These are phyloP conservation scores for Boleophthalmus pectinirostris DNA, from an alignment of 2,113 vertebrate species.

Conservation along the genomic window DNA sequence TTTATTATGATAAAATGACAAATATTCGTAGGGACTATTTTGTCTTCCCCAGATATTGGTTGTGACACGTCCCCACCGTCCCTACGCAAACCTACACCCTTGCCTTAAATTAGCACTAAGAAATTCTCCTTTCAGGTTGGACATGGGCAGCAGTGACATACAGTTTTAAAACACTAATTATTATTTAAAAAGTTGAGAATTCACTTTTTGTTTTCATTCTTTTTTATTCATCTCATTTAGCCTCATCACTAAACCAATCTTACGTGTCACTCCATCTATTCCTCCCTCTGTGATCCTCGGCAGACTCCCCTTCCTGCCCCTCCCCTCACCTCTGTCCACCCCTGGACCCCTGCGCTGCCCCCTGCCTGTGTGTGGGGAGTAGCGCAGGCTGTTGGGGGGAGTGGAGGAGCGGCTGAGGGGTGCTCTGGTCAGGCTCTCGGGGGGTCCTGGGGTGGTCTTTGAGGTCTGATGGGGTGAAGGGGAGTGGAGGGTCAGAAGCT, in stretches of 20 bases:
- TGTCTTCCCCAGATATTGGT: too few species aligned
- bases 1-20: too few species aligned
- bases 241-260: constrained; percentile 46
- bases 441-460: neutral
- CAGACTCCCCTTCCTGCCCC: constrained; percentile 26
- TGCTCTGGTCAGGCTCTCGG: constrained; percentile 29
- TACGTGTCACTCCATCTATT: constrained; percentile 53
- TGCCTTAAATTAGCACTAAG: too few species aligned
- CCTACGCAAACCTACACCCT: too few species aligned
- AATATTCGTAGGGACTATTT: too few species aligned
- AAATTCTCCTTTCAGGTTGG: too few species aligned
- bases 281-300: constrained; percentile 61
- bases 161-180: neutral
- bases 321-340: constrained; percentile 22
- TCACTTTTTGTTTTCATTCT: neutral
- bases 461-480: constrained; percentile 44
- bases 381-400: constrained; percentile 30
- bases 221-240: constrained; percentile 57
- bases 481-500: constrained; percentile 76
- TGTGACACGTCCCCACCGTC: too few species aligned
- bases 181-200: neutral
- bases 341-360: constrained; percentile 19
- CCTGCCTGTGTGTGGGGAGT: constrained; percentile 31
- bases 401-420: constrained; percentile 20
- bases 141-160: too few species aligned